Evolutionary conservation across 2,797 vertebrate species (phyloP).

Genomic region (Oreonectes daqikongensis): DNA sequence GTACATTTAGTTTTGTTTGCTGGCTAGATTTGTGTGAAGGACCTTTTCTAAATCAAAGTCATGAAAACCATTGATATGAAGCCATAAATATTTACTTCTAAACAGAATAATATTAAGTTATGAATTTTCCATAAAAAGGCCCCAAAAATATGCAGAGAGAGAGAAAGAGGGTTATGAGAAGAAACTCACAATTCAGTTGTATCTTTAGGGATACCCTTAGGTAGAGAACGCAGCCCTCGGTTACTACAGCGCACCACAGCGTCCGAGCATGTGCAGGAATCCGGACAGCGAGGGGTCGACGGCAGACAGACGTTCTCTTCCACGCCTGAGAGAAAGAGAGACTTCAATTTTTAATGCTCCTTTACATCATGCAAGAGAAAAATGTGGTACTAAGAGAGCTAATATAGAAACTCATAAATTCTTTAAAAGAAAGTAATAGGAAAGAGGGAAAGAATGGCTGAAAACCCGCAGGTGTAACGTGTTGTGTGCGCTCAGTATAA

Average conservation of each 20-base stretch:
- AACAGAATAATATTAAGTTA: not conserved
- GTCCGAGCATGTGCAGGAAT: conserved; percentile 91
- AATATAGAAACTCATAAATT: conserved; percentile 61
- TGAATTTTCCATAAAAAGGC: not conserved
- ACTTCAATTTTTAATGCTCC: conserved; percentile 50
- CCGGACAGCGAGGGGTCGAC: conserved; percentile 85
- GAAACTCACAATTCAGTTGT: conserved; percentile 93
- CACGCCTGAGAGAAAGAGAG: conserved; percentile 72
- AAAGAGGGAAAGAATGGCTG: conserved; percentile 31
- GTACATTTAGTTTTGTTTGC: no score
- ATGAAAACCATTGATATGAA: not conserved
- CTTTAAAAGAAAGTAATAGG: conserved; percentile 48
- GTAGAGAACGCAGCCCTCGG: conserved; percentile 85
- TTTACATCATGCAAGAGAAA: conserved; percentile 50
- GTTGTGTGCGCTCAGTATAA: conserved; percentile 13
- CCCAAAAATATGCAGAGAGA: not conserved
- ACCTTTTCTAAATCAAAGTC: not conserved
- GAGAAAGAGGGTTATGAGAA: not conserved
- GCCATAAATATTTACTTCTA: not conserved
- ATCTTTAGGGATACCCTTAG: conserved; percentile 94
- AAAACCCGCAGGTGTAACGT: conserved; percentile 36
- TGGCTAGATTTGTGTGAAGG: not conserved
- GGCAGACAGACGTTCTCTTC: conserved; percentile 92
- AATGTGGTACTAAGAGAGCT: conserved; percentile 48
- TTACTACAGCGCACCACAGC: conserved; percentile 95